Percentiles rank a stretch among this genome's conserved stretches.
phyloP scores from a whole-genome alignment of 1,140 invertebrate species.

The Globodera ellingtonae region DNA sequence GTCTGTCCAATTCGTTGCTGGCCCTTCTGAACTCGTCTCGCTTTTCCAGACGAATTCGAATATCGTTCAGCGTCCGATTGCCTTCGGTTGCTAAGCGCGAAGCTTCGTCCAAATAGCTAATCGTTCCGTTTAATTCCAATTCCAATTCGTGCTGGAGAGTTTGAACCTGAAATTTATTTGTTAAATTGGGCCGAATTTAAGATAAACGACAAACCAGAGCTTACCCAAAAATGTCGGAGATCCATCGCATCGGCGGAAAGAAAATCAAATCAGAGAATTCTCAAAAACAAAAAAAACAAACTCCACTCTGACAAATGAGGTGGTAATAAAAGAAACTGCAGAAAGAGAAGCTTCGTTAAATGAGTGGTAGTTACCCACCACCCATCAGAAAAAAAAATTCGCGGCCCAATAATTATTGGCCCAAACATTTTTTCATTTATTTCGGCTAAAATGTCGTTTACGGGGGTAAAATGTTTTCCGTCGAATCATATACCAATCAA shows the following conservation, averaged over 20 bases:
- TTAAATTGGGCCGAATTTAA: background rate
- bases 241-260: background rate
- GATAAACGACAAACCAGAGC: background rate
- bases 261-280: background rate
- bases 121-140: slow-evolving; percentile 25
- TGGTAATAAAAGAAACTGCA: background rate
- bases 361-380: too few species aligned
- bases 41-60: slow-evolving; percentile 18
- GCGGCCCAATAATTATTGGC: too few species aligned
- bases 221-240: slow-evolving; percentile 7
- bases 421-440: too few species aligned
- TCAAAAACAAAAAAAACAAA: background rate
- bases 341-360: background rate
- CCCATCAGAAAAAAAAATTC: too few species aligned
- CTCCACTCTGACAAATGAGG: background rate
- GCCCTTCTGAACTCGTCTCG: slow-evolving; percentile 10
- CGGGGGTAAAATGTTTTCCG: too few species aligned
- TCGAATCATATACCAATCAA: too few species aligned
- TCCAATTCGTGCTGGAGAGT: slow-evolving; percentile 20
- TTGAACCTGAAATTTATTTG: slow-evolving; percentile 20
- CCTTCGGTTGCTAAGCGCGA: slow-evolving; percentile 16
- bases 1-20: slow-evolving; percentile 18
- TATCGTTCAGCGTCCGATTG: slow-evolving; percentile 9
- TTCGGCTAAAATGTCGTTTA: too few species aligned
- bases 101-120: slow-evolving; percentile 24